These are phyloP conservation scores for Rotaria socialis DNA, from an alignment of 2,888 invertebrate species.

Conservation along the genomic window DNA sequence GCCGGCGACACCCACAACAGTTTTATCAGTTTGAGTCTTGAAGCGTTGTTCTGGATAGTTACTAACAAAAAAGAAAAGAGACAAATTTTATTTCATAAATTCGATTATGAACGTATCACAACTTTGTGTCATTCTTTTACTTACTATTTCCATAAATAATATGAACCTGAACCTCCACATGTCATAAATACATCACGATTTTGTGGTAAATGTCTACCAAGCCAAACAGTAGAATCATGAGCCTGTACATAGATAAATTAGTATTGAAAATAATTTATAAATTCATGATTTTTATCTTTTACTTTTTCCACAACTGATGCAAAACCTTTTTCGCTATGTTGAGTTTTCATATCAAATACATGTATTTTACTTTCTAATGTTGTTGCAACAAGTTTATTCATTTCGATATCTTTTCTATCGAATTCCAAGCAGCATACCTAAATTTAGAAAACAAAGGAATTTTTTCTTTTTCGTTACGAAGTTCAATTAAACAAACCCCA, in stretches of 20 bases:
- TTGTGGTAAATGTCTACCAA: slow-evolving; percentile 80
- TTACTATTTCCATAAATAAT: slow-evolving; percentile 92
- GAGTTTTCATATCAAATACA: slow-evolving; percentile 80
- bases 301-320: slow-evolving; percentile 65
- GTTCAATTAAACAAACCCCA: slow-evolving; percentile 63
- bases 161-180: slow-evolving; percentile 80
- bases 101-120: too few species aligned
- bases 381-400: slow-evolving; percentile 88
- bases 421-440: slow-evolving; percentile 75
- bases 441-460: slow-evolving; percentile 46
- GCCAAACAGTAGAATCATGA: slow-evolving; percentile 79
- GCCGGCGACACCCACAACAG: slow-evolving; percentile 73
- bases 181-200: slow-evolving; percentile 87
- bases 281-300: neutral
- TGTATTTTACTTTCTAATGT: slow-evolving; percentile 84
- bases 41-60: slow-evolving; percentile 75
- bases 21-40: slow-evolving; percentile 70
- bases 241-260: slow-evolving; percentile 50
- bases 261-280: too few species aligned
- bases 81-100: too few species aligned
- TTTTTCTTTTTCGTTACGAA: neutral
- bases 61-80: slow-evolving; percentile 60
- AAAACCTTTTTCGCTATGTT: slow-evolving; percentile 80
- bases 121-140: slow-evolving; percentile 46
- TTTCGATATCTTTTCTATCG: slow-evolving; percentile 83